Conservation (phyloP, 30 jellyfish, hydroid and myxozoan species). For the Turritopsis rubra region DNA sequence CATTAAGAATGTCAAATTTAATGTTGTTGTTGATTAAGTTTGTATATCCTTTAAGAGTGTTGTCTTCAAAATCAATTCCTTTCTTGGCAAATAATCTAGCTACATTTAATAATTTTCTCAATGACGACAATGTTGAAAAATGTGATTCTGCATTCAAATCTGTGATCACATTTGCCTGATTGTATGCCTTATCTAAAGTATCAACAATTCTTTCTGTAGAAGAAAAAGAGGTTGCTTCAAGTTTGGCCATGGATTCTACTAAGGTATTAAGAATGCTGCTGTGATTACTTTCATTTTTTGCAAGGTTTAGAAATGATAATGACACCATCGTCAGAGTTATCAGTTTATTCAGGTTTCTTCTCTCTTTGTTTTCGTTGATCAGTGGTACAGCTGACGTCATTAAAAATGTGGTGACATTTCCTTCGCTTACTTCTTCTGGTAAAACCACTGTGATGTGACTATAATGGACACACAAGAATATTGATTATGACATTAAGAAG, state of each 20-base stretch:
- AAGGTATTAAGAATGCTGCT: background rate
- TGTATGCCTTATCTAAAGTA: background rate
- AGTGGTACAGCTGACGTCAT: background rate
- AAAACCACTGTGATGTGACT: background rate
- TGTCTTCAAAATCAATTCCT: background rate
- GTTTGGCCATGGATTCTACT: background rate
- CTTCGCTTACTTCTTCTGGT: background rate
- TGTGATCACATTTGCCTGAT: background rate
- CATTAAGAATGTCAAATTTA: background rate
- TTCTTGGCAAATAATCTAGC: conserved; percentile 6
- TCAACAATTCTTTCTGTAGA: background rate
- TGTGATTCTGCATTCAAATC: background rate
- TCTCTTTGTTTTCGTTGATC: background rate
- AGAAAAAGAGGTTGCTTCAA: background rate
- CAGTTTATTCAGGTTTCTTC: background rate
- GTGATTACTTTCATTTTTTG: background rate
- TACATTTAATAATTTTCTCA: background rate
- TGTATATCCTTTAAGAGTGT: background rate
- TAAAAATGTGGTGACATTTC: background rate
- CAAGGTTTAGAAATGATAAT: background rate
- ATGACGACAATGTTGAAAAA: background rate
- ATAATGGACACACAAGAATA: background rate
- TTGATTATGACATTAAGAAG: too few relatives aligned
- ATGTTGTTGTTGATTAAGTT: background rate
- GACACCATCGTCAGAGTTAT: background rate